Conservation (phyloP, 2,113 vertebrate species). For the Dipodomys merriami region DNA sequence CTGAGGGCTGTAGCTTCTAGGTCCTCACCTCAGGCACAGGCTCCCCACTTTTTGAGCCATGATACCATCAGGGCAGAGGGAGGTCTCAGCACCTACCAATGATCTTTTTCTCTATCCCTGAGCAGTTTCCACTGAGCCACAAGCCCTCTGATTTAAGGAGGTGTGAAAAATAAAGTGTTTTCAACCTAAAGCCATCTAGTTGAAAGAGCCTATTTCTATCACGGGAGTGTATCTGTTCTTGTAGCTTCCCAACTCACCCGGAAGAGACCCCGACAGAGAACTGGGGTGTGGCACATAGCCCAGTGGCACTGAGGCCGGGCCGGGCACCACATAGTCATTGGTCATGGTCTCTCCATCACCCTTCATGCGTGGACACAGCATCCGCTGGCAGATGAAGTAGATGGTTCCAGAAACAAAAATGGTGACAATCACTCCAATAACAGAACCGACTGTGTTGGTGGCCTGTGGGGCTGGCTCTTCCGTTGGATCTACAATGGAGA, state of each 20-base stretch:
- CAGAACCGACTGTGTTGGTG: conserved; percentile 95
- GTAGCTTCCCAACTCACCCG: conserved; percentile 86
- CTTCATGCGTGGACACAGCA: conserved; percentile 97
- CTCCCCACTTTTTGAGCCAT: too few relatives aligned
- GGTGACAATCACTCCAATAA: conserved; percentile 95
- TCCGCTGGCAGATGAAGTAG: conserved; percentile 97
- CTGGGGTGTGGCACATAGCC: conserved; percentile 96
- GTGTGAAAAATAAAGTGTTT: neutral
- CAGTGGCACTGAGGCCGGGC: conserved; percentile 94
- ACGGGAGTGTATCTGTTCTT: neutral
- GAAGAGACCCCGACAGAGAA: conserved; percentile 95
- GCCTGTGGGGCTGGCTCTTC: conserved; percentile 94
- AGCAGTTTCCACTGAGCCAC: neutral
- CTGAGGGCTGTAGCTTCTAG: neutral
- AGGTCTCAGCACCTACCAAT: neutral
- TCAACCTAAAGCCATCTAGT: conserved; percentile 2
- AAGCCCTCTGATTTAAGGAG: too few relatives aligned
- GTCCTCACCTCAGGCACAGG: neutral
- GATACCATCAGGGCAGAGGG: neutral
- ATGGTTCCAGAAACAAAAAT: conserved; percentile 95
- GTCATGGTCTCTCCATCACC: conserved; percentile 96
- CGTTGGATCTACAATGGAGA: conserved; percentile 89
- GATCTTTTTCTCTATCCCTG: neutral
- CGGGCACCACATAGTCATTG: conserved; percentile 96
- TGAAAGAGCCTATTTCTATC: neutral